Evolutionary conservation across 2,797 vertebrate genomes (phyloP).

Genomic region (Oreochromis mossambicus): DNA sequence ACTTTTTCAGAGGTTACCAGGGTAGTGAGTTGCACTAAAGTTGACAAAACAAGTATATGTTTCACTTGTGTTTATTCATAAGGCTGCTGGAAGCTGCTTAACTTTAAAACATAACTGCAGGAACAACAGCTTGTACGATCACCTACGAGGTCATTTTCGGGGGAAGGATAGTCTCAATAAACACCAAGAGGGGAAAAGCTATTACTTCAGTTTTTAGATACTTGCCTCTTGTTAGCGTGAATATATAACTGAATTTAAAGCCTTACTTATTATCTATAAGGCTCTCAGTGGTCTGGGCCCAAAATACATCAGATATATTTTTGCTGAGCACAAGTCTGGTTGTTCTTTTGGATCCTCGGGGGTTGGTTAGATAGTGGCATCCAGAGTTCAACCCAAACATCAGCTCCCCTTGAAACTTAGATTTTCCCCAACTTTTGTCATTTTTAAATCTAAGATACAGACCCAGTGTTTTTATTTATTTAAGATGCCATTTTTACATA

Average conservation of each 20-base stretch:
- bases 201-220: background rate
- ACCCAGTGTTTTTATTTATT: background rate
- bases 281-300: background rate
- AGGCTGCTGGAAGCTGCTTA: background rate
- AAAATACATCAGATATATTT: background rate
- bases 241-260: background rate
- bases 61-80: background rate
- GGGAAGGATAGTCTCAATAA: background rate
- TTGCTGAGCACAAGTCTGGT: background rate
- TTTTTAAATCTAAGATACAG: background rate
- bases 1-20: background rate
- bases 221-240: background rate
- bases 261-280: background rate
- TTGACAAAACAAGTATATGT: background rate
- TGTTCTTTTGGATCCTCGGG: background rate
- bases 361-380: background rate
- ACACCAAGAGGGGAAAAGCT: background rate
- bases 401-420: background rate
- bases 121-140: background rate
- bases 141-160: background rate
- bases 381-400: background rate
- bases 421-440: background rate
- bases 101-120: background rate
- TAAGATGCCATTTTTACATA: background rate
- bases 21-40: accelerated